Conservation (phyloP, 2,888 invertebrate species). For the Pachydiplax longipennis region DNA sequence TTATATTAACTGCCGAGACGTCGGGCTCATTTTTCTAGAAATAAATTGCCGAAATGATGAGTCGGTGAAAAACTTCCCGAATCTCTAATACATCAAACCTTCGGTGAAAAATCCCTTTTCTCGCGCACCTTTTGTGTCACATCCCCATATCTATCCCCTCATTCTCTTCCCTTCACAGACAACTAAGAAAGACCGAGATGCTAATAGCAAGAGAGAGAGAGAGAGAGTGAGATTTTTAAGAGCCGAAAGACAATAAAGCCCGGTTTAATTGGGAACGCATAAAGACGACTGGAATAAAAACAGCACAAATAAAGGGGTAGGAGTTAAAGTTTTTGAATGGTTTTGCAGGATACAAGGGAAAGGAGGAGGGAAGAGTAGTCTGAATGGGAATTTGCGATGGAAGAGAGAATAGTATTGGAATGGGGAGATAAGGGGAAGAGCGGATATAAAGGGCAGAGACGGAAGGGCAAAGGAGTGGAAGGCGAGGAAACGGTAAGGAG, state of each 20-base stretch:
- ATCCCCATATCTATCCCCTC: neutral
- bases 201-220: neutral
- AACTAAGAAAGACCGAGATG: neutral
- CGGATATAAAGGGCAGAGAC: neutral
- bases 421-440: neutral
- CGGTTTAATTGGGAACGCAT: neutral
- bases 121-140: neutral
- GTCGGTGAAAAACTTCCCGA: neutral
- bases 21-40: neutral
- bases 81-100: neutral
- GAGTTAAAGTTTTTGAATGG: neutral
- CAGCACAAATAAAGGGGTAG: neutral
- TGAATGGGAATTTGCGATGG: neutral
- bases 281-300: neutral
- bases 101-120: neutral
- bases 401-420: neutral
- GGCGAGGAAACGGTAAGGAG: neutral
- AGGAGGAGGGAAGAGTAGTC: neutral
- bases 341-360: neutral
- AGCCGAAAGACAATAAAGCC: neutral
- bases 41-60: neutral
- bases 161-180: neutral
- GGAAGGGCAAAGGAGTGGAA: neutral
- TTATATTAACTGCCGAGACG: neutral
- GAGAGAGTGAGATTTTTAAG: neutral